These are phyloP conservation scores for Craniophora ligustri DNA, from an alignment of 2,888 invertebrate species.

Conservation along the genomic window DNA sequence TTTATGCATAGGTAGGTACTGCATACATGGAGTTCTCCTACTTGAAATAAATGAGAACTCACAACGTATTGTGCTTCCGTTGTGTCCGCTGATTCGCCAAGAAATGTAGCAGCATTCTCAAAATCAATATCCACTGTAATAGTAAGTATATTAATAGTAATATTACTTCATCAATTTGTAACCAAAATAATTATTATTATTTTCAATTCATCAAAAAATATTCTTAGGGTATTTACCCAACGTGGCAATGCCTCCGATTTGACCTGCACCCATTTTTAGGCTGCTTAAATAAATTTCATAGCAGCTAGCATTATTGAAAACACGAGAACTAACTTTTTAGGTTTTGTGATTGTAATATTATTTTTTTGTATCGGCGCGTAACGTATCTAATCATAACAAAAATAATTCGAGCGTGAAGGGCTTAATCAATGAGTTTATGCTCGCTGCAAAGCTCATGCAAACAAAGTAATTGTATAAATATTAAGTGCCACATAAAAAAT, in stretches of 20 bases:
- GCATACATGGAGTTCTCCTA: not conserved
- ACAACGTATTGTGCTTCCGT: conserved; percentile 77
- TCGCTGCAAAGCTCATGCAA: not conserved
- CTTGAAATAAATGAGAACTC: conserved; percentile 46
- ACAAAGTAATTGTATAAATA: not conserved
- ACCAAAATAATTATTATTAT: not conserved
- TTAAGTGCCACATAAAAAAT: not conserved
- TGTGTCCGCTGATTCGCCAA: conserved; percentile 61
- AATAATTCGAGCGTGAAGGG: conserved; percentile 25
- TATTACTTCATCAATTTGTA: not conserved
- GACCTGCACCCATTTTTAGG: conserved; percentile 70
- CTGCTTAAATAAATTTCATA: not conserved
- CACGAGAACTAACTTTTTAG: too few species aligned
- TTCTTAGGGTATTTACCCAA: conserved; percentile 56
- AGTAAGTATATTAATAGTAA: too few species aligned
- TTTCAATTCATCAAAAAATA: not conserved
- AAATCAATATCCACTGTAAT: conserved; percentile 81
- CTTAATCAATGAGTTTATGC: conserved; percentile 27
- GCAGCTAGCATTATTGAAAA: conserved; percentile 1
- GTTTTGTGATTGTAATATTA: not conserved
- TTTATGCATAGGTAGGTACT: not conserved
- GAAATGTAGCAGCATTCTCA: conserved; percentile 74
- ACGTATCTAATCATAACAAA: conserved; percentile 42
- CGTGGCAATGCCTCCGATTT: conserved; percentile 72
- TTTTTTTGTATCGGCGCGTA: conserved; percentile 6